Base-by-base conservation (phyloP, 2,113 vertebrate genomes). In the Coryphaenoides rupestris region DNA sequence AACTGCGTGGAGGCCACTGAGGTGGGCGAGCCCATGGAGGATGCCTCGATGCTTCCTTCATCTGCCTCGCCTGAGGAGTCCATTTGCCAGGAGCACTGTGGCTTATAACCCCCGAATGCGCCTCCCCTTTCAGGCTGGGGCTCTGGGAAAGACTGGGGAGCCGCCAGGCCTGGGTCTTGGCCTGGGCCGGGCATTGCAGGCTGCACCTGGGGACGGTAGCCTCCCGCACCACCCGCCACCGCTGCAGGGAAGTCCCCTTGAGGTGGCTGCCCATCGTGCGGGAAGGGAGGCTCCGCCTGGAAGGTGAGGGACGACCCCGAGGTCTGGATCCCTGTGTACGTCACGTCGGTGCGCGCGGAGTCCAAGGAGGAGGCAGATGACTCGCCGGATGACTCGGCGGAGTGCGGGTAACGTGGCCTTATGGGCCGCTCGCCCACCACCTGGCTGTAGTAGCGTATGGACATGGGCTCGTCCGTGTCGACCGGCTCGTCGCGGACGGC, bases 1-100 rank as follows among this genome's bases (percentile, higher is more conserved):
- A 98, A 98, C 69, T 98, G 95, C 19, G 95, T 93, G 57, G 96
- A 98, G 70, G 93, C 94, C 69, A 98, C 77, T 0, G 96, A 98
- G 17, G 94, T 96, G 0, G 96, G 96, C 59, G 96, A 98, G 50
- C 96, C 96, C 58, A 98, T 92, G 10, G 87, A 91, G 14, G 92
- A 89, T 53, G 92, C 92, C 14, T 78, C 64, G 63, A 87, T 89
- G 0, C 22, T 19, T 12, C 63, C 76, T 84, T 91, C 81, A 81
- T 86, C 72, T 65, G 90, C 90, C 62, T 92, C 93, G 64, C 82
- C 90, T 0, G 95, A 93, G 40, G 92, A 93, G 66, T 91, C 90
- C 57, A 84, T 9, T 21, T 88, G 90, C 95, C 95, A 98, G 17
- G 92, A 87, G 65, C 84, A 88, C 87, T 98, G 96, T 64, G 95